phyloP scores from a whole-genome alignment of 2,113 vertebrate genomes.

The Ophiodon elongatus region DNA sequence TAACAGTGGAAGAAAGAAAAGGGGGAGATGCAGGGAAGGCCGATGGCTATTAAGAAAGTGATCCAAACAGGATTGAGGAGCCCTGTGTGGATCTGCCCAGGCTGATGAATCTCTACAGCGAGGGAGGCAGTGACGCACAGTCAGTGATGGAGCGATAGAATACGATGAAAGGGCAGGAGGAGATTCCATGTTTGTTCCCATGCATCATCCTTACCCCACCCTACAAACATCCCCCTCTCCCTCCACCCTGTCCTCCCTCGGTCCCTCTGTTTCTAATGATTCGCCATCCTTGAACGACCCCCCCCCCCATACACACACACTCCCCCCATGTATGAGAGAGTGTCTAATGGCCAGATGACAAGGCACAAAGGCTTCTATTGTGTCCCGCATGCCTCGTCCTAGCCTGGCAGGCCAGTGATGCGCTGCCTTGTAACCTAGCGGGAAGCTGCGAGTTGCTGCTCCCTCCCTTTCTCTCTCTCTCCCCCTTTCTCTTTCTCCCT shows the following conservation, averaged over 20 bases:
- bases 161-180: conserved; percentile 41
- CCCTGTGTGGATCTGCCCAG: conserved; percentile 25
- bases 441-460: conserved; percentile 57
- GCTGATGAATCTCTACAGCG: conserved; percentile 43
- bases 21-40: background rate
- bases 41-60: conserved; percentile 27
- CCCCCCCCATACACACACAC: background rate
- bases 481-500: conserved; percentile 1
- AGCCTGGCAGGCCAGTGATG: conserved; percentile 78
- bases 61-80: conserved; percentile 55
- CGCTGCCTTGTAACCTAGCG: conserved; percentile 76
- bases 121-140: conserved; percentile 18
- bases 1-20: background rate
- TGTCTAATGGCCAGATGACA: conserved; percentile 83
- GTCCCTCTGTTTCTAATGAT: conserved; percentile 63
- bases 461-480: conserved; percentile 19
- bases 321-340: conserved; percentile 53
- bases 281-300: conserved; percentile 64
- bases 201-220: conserved; percentile 63
- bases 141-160: conserved; percentile 34
- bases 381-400: conserved; percentile 81
- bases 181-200: conserved; percentile 50
- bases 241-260: background rate
- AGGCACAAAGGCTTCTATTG: conserved; percentile 86
- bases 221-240: conserved; percentile 3